Evolutionary conservation across 2,888 invertebrate genomes (phyloP), one percentile per base, ranked within the genome.

Genomic region (Aspidiotus destructor): DNA sequence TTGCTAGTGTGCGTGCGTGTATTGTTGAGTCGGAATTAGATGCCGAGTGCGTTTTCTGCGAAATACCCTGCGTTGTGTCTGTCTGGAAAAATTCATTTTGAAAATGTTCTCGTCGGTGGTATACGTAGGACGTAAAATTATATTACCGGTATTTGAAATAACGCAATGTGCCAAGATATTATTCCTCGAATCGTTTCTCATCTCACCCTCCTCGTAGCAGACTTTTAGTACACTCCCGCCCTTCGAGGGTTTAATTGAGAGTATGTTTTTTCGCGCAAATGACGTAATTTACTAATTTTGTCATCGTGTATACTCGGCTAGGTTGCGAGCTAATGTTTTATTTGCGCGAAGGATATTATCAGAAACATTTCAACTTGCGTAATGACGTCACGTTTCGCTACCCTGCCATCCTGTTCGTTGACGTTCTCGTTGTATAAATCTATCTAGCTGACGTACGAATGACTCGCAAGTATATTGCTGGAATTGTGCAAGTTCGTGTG

Each of bases 241-340:
- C n/a, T n/a, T n/a, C n/a, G n/a, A n/a, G n/a, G 28, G 28, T 28
- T 28, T 28, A 28, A 28, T 28, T 28, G 28, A 28, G 28, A 11
- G 48, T 13, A 13, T n/a, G 48, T n/a, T 48, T 48, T 48, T n/a
- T 48, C 48, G 48, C 48, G 48, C 6, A 48, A 48, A 11, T 48
- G n/a, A n/a, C 48, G 48, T 48, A 48, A 48, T 48, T 48, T 48
- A 48, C 48, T 48, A 48, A 48, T 48, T 48, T 48, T 48, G 48
- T 48, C 48, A 48, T 48, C n/a, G 48, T 28, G 28, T 28, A 5
- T 28, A 5, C 28, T 28, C 28, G 28, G 5, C 48, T 2, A 48
- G n/a, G 48, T 48, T 11, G 6, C 48, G 48, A 48, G 48, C 48
- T 48, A n/a, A 48, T 13, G 2, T 48, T 13, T 13, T 48, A 48